Conservation (phyloP, 2,888 invertebrate genomes). For the Entomobrya multifasciata region DNA sequence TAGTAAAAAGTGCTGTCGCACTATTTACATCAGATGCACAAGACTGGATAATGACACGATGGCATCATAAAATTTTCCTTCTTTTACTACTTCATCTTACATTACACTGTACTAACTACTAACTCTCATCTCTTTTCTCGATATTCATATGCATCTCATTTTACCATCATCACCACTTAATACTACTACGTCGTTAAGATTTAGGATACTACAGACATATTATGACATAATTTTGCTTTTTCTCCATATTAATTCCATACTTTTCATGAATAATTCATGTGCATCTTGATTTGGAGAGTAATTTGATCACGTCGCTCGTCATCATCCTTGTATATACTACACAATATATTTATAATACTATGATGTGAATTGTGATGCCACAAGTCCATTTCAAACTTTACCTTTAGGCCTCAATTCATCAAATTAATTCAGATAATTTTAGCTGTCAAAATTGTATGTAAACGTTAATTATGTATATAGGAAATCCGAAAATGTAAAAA, state of each 20-base stretch:
- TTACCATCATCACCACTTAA: neutral
- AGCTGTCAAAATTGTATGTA: neutral
- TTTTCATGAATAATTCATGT: neutral
- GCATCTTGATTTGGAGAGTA: neutral
- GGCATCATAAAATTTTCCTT: no score
- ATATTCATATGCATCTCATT: no score
- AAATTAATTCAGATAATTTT: neutral
- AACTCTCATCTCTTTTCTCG: no score
- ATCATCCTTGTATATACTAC: neutral
- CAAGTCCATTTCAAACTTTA: no score
- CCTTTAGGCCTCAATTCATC: no score
- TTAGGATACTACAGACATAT: neutral
- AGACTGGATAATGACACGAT: no score
- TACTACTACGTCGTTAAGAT: no score
- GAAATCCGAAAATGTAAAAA: neutral
- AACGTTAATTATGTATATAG: neutral
- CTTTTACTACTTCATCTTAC: no score
- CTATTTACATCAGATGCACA: no score
- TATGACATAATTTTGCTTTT: constrained; percentile 17
- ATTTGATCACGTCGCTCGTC: neutral
- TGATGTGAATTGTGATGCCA: neutral
- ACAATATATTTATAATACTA: neutral
- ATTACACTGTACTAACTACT: no score
- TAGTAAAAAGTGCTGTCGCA: no score
- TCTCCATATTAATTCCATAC: neutral